Evolutionary conservation across 2,113 vertebrate genomes (phyloP).

Genomic region (Vimba vimba): DNA sequence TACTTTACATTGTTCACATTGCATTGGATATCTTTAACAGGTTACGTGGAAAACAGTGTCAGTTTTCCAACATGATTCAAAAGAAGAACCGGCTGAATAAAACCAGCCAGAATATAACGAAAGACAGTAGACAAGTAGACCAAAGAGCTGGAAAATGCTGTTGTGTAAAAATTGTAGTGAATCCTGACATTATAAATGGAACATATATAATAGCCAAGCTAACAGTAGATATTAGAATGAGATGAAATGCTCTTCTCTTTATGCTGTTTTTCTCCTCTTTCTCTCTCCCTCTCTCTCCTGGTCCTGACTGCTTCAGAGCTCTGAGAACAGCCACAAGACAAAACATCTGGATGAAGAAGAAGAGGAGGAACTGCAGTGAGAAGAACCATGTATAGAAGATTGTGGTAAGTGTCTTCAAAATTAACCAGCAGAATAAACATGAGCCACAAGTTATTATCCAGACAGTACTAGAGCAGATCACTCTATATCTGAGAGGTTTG

Average conservation of each 20-base stretch:
- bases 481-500: conserved; percentile 40
- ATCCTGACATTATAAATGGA: neutral
- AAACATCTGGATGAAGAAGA: neutral
- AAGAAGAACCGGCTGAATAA: neutral
- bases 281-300: neutral
- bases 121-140: neutral
- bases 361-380: neutral
- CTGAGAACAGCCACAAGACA: neutral
- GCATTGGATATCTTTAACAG: neutral
- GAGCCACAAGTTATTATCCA: conserved; percentile 3
- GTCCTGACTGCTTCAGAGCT: neutral
- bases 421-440: neutral
- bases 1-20: neutral
- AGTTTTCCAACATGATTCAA: neutral
- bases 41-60: neutral
- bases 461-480: conserved; percentile 15
- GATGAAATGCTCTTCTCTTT: neutral
- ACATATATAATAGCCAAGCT: neutral
- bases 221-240: neutral
- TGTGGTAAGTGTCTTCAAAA: accelerated
- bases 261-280: neutral
- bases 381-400: neutral
- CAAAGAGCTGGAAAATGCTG: neutral
- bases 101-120: neutral
- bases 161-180: neutral